Percentiles rank a stretch among this genome's conserved stretches.
Conservation (phyloP, 2,113 vertebrate species). For the Dendropsophus ebraccatus region DNA sequence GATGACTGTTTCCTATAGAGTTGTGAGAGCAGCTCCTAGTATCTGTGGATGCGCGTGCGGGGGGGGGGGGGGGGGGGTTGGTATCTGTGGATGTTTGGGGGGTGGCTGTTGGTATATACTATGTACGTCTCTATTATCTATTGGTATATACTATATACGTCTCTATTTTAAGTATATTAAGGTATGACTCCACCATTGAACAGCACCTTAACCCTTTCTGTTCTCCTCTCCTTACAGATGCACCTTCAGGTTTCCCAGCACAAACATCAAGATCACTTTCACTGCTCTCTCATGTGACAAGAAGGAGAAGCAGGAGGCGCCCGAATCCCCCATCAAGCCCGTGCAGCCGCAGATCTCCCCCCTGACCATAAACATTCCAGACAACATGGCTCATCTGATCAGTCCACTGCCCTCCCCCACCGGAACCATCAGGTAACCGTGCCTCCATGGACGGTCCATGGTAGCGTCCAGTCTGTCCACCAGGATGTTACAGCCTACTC, state of each 20-base stretch:
- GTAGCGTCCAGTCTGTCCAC: too few species aligned
- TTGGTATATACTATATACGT: too few species aligned
- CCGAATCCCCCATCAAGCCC: slow-evolving; percentile 91
- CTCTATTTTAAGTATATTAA: too few species aligned
- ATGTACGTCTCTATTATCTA: too few species aligned
- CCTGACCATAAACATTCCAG: slow-evolving; percentile 98
- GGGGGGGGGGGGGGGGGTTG: too few species aligned
- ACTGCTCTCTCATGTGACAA: slow-evolving; percentile 91
- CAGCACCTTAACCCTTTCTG: not conserved
- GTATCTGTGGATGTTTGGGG: too few species aligned
- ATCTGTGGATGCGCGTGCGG: too few species aligned
- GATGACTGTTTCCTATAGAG: too few species aligned
- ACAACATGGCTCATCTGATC: slow-evolving; percentile 95
- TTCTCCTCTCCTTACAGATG: slow-evolving; percentile 79
- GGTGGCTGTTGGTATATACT: not conserved
- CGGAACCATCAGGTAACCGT: slow-evolving; percentile 94
- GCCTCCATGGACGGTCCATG: too few species aligned
- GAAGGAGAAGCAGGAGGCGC: slow-evolving; percentile 90
- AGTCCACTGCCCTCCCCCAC: slow-evolving; percentile 97
- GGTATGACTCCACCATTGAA: too few species aligned
- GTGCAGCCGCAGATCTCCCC: slow-evolving; percentile 96
- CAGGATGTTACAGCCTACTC: too few species aligned
- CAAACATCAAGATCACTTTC: slow-evolving; percentile 99
- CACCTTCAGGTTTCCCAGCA: slow-evolving; percentile 98
- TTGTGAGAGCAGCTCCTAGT: too few species aligned